Evolutionary conservation across 2,888 invertebrate species (phyloP).

Genomic region (Ecliptopera silaceata): DNA sequence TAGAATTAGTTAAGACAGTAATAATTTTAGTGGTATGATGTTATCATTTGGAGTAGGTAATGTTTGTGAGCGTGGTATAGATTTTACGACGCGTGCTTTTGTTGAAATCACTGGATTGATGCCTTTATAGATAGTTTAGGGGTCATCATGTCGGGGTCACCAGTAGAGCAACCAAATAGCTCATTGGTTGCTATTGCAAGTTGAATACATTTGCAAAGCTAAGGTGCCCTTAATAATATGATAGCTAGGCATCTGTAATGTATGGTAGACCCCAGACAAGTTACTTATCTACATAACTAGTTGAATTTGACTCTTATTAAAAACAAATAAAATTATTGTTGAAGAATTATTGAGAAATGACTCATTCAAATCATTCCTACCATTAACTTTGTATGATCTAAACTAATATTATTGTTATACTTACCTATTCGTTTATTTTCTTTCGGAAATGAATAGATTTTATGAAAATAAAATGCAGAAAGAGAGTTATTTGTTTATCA

Average conservation of each 20-base stretch:
- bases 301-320: conserved; percentile 23
- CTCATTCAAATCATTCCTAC: conserved; percentile 78
- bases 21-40: conserved; percentile 61
- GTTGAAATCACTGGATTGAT: conserved; percentile 62
- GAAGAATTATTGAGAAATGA: too few relatives aligned
- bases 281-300: conserved; percentile 13
- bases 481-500: conserved; percentile 73
- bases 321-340: conserved; percentile 53
- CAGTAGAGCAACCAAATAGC: conserved; percentile 10
- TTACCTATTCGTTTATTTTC: conserved; percentile 51
- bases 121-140: conserved; percentile 68
- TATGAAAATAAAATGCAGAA: conserved; percentile 63
- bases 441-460: conserved; percentile 59
- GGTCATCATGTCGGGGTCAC: conserved; percentile 43
- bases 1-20: conserved; percentile 75
- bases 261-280: conserved; percentile 21
- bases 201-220: conserved; percentile 16
- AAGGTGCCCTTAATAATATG: conserved; percentile 14
- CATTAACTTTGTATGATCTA: conserved; percentile 48
- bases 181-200: conserved; percentile 9
- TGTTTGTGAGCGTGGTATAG: conserved; percentile 65
- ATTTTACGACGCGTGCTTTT: conserved; percentile 60
- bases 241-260: conserved; percentile 23
- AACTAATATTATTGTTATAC: conserved; percentile 54
- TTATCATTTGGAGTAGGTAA: conserved; percentile 58